Percentiles rank a stretch among this genome's conserved stretches.
These are phyloP conservation scores for Drosophila ficusphila DNA, from an alignment of 1,140 invertebrate genomes.

Conservation along the genomic window DNA sequence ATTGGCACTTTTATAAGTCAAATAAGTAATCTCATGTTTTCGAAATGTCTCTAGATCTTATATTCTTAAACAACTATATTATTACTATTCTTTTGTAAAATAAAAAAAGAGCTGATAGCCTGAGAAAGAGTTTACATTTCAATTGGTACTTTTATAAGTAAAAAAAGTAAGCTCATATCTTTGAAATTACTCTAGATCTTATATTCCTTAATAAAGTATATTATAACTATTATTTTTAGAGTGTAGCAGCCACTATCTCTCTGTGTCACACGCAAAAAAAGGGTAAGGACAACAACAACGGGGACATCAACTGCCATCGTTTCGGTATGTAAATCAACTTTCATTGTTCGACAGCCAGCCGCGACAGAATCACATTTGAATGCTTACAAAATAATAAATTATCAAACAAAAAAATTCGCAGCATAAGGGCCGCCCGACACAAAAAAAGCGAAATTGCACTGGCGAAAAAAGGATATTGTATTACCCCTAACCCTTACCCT, in stretches of 20 bases:
- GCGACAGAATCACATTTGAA: conserved; percentile 82
- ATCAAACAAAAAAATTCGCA: conserved; percentile 75
- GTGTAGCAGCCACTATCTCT: conserved; percentile 8
- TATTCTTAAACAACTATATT: too few relatives aligned
- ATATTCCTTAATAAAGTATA: too few relatives aligned
- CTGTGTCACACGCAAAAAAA: conserved; percentile 26
- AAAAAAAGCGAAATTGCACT: conserved; percentile 68
- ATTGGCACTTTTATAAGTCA: too few relatives aligned
- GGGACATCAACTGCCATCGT: conserved; percentile 62
- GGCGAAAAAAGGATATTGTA: conserved; percentile 51
- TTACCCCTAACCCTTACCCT: conserved; percentile 61
- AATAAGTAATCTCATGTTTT: too few relatives aligned
- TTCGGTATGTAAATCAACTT: conserved; percentile 84
- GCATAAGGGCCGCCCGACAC: conserved; percentile 50
- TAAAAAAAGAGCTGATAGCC: too few relatives aligned
- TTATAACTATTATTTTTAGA: background rate
- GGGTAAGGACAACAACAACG: conserved; percentile 54
- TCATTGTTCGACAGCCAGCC: conserved; percentile 74
- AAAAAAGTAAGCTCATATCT: too few relatives aligned
- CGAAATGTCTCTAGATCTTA: too few relatives aligned
- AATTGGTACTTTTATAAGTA: too few relatives aligned
- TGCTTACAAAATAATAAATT: conserved; percentile 84
- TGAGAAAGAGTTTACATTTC: too few relatives aligned
- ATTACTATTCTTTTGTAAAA: too few relatives aligned
- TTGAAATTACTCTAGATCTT: too few relatives aligned